Evolutionary conservation across 2,888 invertebrate species (phyloP).

Genomic region (Pycnomerus fuliginosus): DNA sequence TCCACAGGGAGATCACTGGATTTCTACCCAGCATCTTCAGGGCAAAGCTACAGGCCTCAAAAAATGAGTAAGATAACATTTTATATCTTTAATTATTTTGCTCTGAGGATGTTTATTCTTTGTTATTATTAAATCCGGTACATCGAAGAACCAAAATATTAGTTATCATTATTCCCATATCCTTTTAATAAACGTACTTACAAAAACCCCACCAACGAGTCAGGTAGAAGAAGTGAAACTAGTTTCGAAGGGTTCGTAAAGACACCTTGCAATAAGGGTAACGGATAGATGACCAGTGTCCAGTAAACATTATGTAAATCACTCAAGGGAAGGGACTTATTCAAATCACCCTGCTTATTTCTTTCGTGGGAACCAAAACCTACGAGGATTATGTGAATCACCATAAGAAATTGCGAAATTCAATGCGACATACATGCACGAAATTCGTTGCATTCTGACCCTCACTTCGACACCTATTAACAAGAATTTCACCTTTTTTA

Average conservation of each 20-base stretch:
- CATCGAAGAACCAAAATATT: too few species aligned
- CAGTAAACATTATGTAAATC: constrained; percentile 48
- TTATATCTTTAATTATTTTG: constrained; percentile 4
- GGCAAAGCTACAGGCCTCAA: constrained; percentile 6
- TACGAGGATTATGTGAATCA: constrained; percentile 25
- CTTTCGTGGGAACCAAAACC: constrained; percentile 43
- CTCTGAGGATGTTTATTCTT: too few species aligned
- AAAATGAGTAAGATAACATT: constrained; percentile 12
- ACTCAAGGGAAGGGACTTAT: constrained; percentile 42
- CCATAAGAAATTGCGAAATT: constrained; percentile 25
- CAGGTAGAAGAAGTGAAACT: constrained; percentile 26
- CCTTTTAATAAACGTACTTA: constrained; percentile 24
- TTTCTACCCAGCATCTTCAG: constrained; percentile 16
- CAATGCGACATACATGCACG: constrained; percentile 11
- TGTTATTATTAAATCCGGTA: too few species aligned
- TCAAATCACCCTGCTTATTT: constrained; percentile 39
- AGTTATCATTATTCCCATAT: constrained; percentile 24
- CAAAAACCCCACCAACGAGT: constrained; percentile 25
- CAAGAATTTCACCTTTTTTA: constrained; percentile 8
- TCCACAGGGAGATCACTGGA: constrained; percentile 6
- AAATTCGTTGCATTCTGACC: constrained; percentile 9
- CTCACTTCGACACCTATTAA: constrained; percentile 1
- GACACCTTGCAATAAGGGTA: constrained; percentile 32
- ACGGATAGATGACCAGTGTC: constrained; percentile 47
- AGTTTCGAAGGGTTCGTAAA: constrained; percentile 26